Conservation (phyloP, 2,888 invertebrate genomes). For the Dyspetes luteomarginatus region DNA sequence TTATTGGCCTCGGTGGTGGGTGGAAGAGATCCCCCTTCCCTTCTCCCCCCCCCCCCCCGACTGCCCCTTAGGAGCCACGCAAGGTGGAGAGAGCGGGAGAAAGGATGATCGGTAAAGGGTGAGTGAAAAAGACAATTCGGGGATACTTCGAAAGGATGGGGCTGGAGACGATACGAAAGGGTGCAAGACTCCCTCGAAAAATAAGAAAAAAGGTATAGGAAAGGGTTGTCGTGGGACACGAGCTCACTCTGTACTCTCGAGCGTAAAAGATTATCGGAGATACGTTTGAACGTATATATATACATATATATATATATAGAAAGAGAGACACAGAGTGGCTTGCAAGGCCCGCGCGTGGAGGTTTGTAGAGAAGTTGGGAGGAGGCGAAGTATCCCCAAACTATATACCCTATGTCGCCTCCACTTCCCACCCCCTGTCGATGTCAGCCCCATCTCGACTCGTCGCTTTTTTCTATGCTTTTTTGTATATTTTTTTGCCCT, state of each 20-base stretch:
- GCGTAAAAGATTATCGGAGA: constrained; percentile 81
- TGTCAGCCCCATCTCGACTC: constrained; percentile 29
- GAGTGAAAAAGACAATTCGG: constrained; percentile 45
- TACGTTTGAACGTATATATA: constrained; percentile 32
- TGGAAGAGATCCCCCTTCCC: constrained; percentile 49
- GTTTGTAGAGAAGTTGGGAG: constrained; percentile 30
- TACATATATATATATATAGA: constrained; percentile 12
- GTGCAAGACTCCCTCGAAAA: constrained; percentile 52
- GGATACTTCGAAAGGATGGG: constrained; percentile 14
- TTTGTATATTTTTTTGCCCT: constrained; percentile 9
- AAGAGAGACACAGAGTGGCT: constrained; percentile 2
- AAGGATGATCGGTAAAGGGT: constrained; percentile 9
- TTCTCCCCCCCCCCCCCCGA: neutral
- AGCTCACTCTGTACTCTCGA: constrained; percentile 69
- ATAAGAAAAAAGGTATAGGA: constrained; percentile 35
- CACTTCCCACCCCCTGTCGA: constrained; percentile 11
- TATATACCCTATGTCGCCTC: neutral
- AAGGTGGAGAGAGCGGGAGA: constrained; percentile 39
- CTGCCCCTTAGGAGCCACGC: constrained; percentile 3
- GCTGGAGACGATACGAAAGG: constrained; percentile 40
- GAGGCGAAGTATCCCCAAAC: constrained; percentile 38
- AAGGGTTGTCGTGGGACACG: constrained; percentile 56
- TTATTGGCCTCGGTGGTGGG: constrained; percentile 69
- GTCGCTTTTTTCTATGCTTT: constrained; percentile 21
- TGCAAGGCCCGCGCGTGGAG: constrained; percentile 13